Percentiles rank a stretch among this genome's conserved stretches.
Conservation (phyloP, 92 coral and sea anemone genomes). For the Siderastrea radians region DNA sequence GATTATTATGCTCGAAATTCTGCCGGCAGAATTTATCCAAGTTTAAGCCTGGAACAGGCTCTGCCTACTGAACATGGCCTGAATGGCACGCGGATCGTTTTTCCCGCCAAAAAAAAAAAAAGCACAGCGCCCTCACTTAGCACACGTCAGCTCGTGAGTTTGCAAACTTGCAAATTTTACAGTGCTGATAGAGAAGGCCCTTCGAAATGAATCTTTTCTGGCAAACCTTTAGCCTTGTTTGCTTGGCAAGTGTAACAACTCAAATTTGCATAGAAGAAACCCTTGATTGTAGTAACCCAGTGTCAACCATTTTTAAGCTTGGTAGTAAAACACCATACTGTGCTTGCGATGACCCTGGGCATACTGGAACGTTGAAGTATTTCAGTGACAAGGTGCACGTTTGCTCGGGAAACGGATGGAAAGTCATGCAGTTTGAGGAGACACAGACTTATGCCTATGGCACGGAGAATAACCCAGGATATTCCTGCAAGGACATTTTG, state of each 20-base stretch:
- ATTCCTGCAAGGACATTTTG: conserved; percentile 18
- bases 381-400: neutral
- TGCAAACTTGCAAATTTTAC: too few species aligned
- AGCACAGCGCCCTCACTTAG: too few species aligned
- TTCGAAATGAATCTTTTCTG: too few species aligned
- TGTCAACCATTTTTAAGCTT: neutral
- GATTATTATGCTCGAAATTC: too few species aligned
- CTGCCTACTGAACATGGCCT: too few species aligned
- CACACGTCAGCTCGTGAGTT: too few species aligned
- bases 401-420: neutral
- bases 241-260: neutral
- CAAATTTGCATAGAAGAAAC: conserved; percentile 1
- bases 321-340: neutral
- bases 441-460: neutral
- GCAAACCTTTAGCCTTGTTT: neutral
- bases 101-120: too few species aligned
- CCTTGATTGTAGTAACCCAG: neutral
- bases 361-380: neutral
- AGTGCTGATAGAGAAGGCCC: too few species aligned
- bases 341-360: neutral
- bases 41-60: too few species aligned
- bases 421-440: neutral
- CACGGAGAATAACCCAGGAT: conserved; percentile 6
- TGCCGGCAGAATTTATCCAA: too few species aligned
- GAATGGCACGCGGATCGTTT: too few species aligned